Percentiles rank a stretch among this genome's conserved stretches.
These are phyloP conservation scores for Cardiocondyla obscurior DNA, from an alignment of 1,140 invertebrate species.

Conservation along the genomic window DNA sequence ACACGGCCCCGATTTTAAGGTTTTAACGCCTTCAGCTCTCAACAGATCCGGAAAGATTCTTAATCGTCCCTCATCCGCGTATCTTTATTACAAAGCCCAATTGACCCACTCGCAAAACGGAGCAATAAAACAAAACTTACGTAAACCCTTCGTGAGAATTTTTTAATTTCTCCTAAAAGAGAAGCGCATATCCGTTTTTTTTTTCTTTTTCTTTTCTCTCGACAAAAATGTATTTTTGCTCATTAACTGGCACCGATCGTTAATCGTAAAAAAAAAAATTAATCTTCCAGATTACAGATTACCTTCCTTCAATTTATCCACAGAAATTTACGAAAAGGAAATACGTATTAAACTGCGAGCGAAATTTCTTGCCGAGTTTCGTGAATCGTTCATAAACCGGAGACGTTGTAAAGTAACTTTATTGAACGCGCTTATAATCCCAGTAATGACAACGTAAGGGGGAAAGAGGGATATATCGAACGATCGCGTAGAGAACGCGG, in stretches of 20 bases:
- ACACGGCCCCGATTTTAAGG: slow-evolving; percentile 36
- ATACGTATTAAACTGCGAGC: neutral
- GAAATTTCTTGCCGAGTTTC: slow-evolving; percentile 25
- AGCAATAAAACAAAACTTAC: too few relatives aligned
- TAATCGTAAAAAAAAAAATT: neutral
- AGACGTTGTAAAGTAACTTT: slow-evolving; percentile 29
- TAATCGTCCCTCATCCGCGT: slow-evolving; percentile 3
- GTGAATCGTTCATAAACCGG: slow-evolving; percentile 2
- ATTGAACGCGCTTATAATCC: slow-evolving; percentile 27
- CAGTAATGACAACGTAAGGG: slow-evolving; percentile 3
- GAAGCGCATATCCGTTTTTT: neutral
- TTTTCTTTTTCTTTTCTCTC: too few relatives aligned
- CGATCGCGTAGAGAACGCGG: slow-evolving; percentile 17
- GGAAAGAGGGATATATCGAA: slow-evolving; percentile 5
- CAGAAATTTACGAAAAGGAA: neutral
- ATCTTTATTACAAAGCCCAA: slow-evolving; percentile 53
- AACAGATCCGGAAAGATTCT: slow-evolving; percentile 25
- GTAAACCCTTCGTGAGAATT: neutral
- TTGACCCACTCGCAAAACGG: slow-evolving; percentile 4
- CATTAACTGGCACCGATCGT: neutral
- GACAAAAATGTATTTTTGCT: too few relatives aligned
- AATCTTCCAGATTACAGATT: neutral
- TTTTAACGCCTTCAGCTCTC: slow-evolving; percentile 40
- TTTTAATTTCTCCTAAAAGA: neutral
- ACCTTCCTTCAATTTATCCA: neutral